Conservation (phyloP, 2,113 vertebrate species). For the Shinisaurus crocodilurus region DNA sequence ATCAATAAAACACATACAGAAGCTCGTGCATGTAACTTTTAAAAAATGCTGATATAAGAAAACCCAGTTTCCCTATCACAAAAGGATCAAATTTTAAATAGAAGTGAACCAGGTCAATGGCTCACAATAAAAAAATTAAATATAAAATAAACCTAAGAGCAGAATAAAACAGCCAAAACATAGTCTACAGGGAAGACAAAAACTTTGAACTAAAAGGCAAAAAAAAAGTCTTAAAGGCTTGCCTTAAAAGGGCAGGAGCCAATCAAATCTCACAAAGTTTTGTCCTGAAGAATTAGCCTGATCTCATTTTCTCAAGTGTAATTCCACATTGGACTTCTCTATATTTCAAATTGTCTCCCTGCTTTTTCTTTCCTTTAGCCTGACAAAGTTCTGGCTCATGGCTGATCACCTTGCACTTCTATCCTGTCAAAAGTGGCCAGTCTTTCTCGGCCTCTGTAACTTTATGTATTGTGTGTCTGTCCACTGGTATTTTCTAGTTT, state of each 20-base stretch:
- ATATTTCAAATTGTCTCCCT: background rate
- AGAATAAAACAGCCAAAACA: too few species aligned
- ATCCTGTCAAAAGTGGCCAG: background rate
- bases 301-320: background rate
- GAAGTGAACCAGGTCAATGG: background rate
- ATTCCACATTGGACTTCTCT: background rate
- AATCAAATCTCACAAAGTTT: too few species aligned
- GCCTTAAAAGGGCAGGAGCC: too few species aligned
- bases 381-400: background rate
- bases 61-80: background rate
- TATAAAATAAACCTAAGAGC: too few species aligned
- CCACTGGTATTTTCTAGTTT: background rate
- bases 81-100: slow-evolving; percentile 8
- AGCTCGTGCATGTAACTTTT: background rate
- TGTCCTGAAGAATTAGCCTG: background rate
- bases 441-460: background rate
- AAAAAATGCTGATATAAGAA: background rate
- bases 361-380: background rate
- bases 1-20: background rate
- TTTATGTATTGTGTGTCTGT: background rate
- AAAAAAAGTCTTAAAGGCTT: too few species aligned
- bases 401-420: background rate
- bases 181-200: too few species aligned
- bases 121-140: too few species aligned
- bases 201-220: too few species aligned